Evolutionary conservation across 2,888 invertebrate species (phyloP), one percentile per base, ranked within the genome.

Genomic region (Fragum sueziense): DNA sequence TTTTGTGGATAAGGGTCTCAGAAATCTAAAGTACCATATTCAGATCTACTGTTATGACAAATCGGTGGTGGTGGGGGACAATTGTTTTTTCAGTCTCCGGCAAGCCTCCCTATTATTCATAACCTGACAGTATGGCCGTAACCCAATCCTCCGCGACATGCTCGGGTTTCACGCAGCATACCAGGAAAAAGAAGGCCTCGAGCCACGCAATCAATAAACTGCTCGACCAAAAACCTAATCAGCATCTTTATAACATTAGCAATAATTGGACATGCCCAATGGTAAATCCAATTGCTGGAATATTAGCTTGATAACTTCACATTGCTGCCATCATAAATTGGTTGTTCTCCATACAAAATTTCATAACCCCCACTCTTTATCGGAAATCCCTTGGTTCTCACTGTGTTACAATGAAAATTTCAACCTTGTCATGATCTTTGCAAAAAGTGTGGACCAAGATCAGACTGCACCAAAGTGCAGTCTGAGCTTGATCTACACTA

Each of bases 221-320:
- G 47, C 47, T 47, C 47, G 17, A 47, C 47, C 47, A 4, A 22
- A 57, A 27, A 57, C 27, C 57, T 27, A 57, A 57, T 57, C 57
- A 57, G 3, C 57, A 27, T 27, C 57, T 7, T 57, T 57, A 57
- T 57, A 57, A 57, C 57, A 47, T 47, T 47, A 47, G 47, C 47
- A 47, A 47, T 47, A 47, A 47, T 47, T 47, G 47, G 47, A 47
- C 47, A 47, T 47, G 47, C 47, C 47, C 47, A 47, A 47, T 47
- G 47, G 47, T 47, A 47, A 47, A 47, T 47, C 47, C 14, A 47
- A 47, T 47, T 14, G 47, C 47, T 47, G 47, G 47, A 47, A 47
- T 47, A 47, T 47, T 47, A 47, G 47, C 47, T 47, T 47, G 47
- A 47, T 47, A 47, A 47, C 47, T 47, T 47, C 47, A 47, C 47